phyloP scores from a whole-genome alignment of 1,140 invertebrate species.

The Agrypnia vestita region DNA sequence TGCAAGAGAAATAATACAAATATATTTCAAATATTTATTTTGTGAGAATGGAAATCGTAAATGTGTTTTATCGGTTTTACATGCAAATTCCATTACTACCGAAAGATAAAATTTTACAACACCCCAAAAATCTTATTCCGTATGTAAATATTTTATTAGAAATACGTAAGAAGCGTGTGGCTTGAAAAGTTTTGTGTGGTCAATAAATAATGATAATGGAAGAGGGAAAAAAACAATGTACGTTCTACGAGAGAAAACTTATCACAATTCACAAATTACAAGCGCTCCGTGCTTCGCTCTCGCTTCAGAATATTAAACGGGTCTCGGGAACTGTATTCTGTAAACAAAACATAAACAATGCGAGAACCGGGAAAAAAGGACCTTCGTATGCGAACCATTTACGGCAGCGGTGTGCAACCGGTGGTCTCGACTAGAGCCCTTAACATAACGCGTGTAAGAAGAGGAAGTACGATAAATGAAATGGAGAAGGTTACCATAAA shows the following conservation, averaged over 20 bases:
- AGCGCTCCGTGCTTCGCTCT: background rate
- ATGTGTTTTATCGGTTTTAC: background rate
- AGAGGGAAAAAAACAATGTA: background rate
- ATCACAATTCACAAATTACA: constrained; percentile 26
- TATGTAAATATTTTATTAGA: constrained; percentile 20
- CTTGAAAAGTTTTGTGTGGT: background rate
- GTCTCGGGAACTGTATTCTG: background rate
- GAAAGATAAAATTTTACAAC: constrained; percentile 23
- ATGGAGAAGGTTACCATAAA: no score
- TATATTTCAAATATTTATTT: background rate
- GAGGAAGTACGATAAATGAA: no score
- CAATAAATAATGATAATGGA: background rate
- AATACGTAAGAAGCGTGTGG: constrained; percentile 13
- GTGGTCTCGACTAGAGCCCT: no score
- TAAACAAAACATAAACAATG: constrained; percentile 25
- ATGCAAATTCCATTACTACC: constrained; percentile 13
- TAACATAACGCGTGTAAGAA: no score
- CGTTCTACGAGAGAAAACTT: background rate
- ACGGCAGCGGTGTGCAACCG: background rate
- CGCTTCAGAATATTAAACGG: constrained; percentile 1
- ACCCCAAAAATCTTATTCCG: constrained; percentile 2
- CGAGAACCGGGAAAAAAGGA: constrained; percentile 12
- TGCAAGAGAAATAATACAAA: no score
- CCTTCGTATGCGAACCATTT: background rate
- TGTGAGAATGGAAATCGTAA: background rate